Evolutionary conservation across 2,113 vertebrate genomes (phyloP), one percentile per base, ranked within the genome.

Genomic region (Ceyx margarethae): DNA sequence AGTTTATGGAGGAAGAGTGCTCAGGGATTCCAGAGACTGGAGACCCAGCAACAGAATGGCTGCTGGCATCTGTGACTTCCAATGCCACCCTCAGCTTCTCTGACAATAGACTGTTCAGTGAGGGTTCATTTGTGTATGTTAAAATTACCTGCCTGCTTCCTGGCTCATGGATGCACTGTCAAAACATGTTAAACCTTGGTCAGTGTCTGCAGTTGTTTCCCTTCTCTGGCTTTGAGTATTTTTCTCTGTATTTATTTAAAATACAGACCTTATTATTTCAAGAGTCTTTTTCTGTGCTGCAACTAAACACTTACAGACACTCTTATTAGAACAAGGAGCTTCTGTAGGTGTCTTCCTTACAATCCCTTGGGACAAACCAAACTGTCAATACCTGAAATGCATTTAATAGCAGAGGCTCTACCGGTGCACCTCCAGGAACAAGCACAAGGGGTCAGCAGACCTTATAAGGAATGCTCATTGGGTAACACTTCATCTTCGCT

Each of bases 391-490:
- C 11, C 9, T 69, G 14, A 37, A 82, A 82, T 5, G 4, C 31
- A 18, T 66, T 78, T 85, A 12, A 16, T 22, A 26, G 11, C 25
- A 42, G 28, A 7, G 21, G 5, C 33, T 76, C 29, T 43, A 28
- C 25, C 17, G 35, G 35, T 18, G 84, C 71, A 62, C 25, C 71
- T 54, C 54, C 75, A 74, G 56, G 64, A 69, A 66, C 7, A 65
- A 73, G 72, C 75, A 91, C 71, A 37, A 66, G 89, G 43, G 85
- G 85, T 81, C 85, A 85, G 67, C 74, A 94, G 88, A 85, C 79
- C 40, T 93, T 88, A 53, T 77, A 81, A 88, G 40, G 82, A 87
- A 60, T 35, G n/a, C 43, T 93, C 56, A 4, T 26, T 94, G 76
- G 51, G 17, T 93, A 87, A 15, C 82, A 61, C 82, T 93, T 91